Percentiles rank a stretch among this genome's conserved stretches.
Conservation (phyloP, 2,797 vertebrate genomes). For the Eremophila alpestris region DNA sequence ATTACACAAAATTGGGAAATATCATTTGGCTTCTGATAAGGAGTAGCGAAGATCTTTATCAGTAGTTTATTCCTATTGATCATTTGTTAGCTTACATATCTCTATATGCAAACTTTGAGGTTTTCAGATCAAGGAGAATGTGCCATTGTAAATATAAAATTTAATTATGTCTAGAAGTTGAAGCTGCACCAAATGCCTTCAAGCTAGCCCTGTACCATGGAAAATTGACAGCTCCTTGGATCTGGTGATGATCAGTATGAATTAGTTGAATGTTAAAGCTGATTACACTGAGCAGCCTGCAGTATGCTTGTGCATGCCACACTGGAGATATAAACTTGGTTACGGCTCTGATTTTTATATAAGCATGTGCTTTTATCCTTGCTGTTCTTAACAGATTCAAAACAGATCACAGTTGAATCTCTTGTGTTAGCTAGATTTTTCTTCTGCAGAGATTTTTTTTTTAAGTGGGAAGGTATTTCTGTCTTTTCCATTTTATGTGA, state of each 20-base stretch:
- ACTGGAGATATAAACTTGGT: not conserved
- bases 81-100: not conserved
- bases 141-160: not conserved
- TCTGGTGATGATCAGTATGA: not conserved
- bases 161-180: not conserved
- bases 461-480: not conserved
- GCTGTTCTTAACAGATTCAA: not conserved
- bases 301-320: not conserved
- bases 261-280: not conserved
- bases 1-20: not conserved
- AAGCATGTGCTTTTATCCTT: not conserved
- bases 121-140: not conserved
- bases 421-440: not conserved
- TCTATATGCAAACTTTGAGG: not conserved
- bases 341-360: not conserved
- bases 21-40: not conserved
- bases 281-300: not conserved
- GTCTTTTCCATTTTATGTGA: not conserved
- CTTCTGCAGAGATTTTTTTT: not conserved
- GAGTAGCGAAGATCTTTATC: not conserved
- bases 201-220: fast-evolving
- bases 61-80: not conserved
- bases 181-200: not conserved
- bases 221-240: not conserved
- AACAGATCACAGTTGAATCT: not conserved